Base-by-base conservation (phyloP, 2,797 vertebrate genomes). In the Crypturellus tataupa region DNA sequence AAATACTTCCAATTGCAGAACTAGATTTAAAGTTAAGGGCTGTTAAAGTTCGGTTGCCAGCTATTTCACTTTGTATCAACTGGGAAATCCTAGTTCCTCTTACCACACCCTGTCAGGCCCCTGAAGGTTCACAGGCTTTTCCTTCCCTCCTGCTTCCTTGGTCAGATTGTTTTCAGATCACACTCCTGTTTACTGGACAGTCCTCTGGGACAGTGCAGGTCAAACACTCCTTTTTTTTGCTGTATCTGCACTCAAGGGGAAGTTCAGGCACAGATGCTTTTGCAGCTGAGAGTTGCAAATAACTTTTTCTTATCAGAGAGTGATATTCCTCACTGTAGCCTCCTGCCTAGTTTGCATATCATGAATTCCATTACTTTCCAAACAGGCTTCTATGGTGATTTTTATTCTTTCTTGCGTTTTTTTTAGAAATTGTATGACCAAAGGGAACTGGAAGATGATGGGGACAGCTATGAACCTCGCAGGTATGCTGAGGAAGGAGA, bases 401-500 rank as follows among this genome's bases (percentile, higher is more conserved):
- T 84, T 15, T 16, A 35, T 51, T 33, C 37, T 87, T 85, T 90
- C 49, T 70, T 92, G 46, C 39, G 81, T 84, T 81, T 42, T 81
- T 42, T 89, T 68, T 15, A 99, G 98, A 97, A 85, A 93, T 49
- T 98, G 27, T 4, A 25, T 3, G 3, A 55, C 9, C 17, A 97
- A 6, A 31, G 68, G 3, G 35, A 16, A 2, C 51, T 80, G 5
- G 88, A 95, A 1, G 87, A 37, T 1, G 47, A 93, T 2, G 0
- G 78, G 7, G 35, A 24, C 6, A n/a, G 4, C 8, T 94, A 97
- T 92, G 16, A 15, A 6, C 97, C 97, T 10, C 29, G 8, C 13
- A 8, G 56, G 27, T 99, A 98, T 10, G 31, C 40, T 1, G 96
- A 97, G 9, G 99, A 99, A 89, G 98, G 98, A 18, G 29, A 60